Base-by-base conservation (phyloP, 2,888 invertebrate genomes). In the Punctoribates punctum region DNA sequence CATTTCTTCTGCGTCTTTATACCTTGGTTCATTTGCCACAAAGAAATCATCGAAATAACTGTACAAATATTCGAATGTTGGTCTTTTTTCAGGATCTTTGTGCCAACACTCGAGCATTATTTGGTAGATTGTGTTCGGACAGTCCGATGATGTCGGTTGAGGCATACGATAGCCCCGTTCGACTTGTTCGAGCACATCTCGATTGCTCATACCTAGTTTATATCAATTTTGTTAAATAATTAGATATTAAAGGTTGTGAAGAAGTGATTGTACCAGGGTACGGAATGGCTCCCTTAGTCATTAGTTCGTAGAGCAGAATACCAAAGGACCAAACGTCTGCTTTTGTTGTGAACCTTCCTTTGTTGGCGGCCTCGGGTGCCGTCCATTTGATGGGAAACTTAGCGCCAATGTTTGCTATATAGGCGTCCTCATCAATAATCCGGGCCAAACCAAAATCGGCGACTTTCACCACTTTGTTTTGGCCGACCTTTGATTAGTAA, bases 301-400 rank as follows among this genome's bases (percentile, higher is more conserved):
- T 94, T 42, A 96, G 86, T 84, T 96, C 96, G 91, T 95, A 94
- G 11, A 96, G 86, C 15, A 96, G 85, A 80, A 96, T 93, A 72
- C 96, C 96, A 83, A 92, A 97, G 0, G 96, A 96, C 98, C 98
- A 99, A 0, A 98, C 96, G 84, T 99, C 98, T 62, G 96, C 96
- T 85, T 99, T 99, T 9, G 98, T 96, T 0, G 98, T 98, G 86
- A 98, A 98, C 78, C 96, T 88, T 1, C 96, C 96, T 83, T 93
- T 96, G 85, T 96, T 95, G 15, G 96, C 86, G 2, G 96, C 96
- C 85, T 96, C 96, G 0, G 97, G 97, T 1, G 96, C 96, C 0
- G 96, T 97, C 97, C 97, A 97, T 85, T 97, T 97, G 78, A 97
- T 96, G 0, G 97, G 96, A 81, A 97, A 96, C 60, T 80, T 80